phyloP scores from a whole-genome alignment of 2,888 invertebrate genomes.

The Nasonovia ribisnigri region DNA sequence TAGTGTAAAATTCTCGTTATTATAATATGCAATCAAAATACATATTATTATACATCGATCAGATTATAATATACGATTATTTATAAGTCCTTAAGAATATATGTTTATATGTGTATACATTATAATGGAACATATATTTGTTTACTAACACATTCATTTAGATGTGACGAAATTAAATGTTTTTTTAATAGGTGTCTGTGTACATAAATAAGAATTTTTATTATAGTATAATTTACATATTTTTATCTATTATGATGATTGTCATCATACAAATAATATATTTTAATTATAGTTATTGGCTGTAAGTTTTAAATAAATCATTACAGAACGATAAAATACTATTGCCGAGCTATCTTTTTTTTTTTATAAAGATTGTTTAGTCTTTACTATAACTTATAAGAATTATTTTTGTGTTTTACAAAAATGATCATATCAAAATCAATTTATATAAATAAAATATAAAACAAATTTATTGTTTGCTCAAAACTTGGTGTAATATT shows the following conservation, averaged over 20 bases:
- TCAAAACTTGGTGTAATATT: not conserved
- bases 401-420: too few species aligned
- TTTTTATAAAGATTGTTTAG: too few species aligned
- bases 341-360: too few species aligned
- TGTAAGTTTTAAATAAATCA: not conserved
- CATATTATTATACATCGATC: too few species aligned
- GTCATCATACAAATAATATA: too few species aligned
- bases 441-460: not conserved
- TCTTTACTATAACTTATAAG: too few species aligned
- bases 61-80: not conserved
- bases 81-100: not conserved
- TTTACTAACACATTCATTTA: not conserved
- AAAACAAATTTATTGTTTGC: not conserved
- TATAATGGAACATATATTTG: fast-evolving
- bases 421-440: not conserved
- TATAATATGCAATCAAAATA: not conserved
- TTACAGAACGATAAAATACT: not conserved
- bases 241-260: too few species aligned
- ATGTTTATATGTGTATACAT: not conserved
- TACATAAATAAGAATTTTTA: too few species aligned
- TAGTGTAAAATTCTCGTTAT: not conserved
- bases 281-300: too few species aligned
- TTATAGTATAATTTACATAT: too few species aligned
- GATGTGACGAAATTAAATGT: not conserved
- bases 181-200: too few species aligned